Percentiles rank a stretch among this genome's conserved stretches.
These are phyloP conservation scores for Epinephelus malabaricus DNA, from an alignment of 2,797 vertebrate genomes.

Conservation along the genomic window DNA sequence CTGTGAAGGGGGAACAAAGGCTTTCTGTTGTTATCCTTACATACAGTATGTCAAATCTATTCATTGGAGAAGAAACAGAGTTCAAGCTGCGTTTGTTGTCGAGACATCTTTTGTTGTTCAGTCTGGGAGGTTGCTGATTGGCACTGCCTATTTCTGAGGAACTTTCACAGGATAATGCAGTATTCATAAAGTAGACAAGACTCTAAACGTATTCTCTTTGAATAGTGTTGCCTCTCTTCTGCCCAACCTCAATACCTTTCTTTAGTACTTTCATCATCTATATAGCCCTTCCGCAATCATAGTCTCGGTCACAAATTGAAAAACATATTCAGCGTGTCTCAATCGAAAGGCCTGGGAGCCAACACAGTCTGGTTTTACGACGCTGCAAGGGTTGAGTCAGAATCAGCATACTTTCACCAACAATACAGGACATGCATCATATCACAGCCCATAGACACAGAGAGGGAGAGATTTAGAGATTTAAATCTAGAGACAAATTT, in stretches of 20 bases:
- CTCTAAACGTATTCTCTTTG: constrained; percentile 49
- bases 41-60: constrained; percentile 47
- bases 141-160: constrained; percentile 32
- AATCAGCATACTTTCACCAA: constrained; percentile 43
- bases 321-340: constrained; percentile 25
- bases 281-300: constrained; percentile 21
- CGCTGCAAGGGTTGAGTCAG: neutral
- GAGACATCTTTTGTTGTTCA: constrained; percentile 52
- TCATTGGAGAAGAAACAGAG: constrained; percentile 27
- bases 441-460: constrained; percentile 24
- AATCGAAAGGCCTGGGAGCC: constrained; percentile 11
- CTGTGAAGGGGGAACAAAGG: constrained; percentile 49
- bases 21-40: constrained; percentile 37
- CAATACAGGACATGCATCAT: constrained; percentile 21
- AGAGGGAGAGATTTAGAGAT: constrained; percentile 42
- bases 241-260: constrained; percentile 4
- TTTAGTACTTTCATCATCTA: constrained; percentile 33
- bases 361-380: constrained; percentile 28
- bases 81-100: constrained; percentile 51
- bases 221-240: constrained; percentile 12
- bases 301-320: constrained; percentile 28
- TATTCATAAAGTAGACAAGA: constrained; percentile 21
- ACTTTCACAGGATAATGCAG: constrained; percentile 24
- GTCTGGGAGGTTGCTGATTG: constrained; percentile 47
- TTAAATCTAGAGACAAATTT: constrained; percentile 61